A percentile compares a stretch with the other conserved stretches of the same genome.
Conservation (phyloP, 2,797 vertebrate genomes). For the Sebastes iracundus region DNA sequence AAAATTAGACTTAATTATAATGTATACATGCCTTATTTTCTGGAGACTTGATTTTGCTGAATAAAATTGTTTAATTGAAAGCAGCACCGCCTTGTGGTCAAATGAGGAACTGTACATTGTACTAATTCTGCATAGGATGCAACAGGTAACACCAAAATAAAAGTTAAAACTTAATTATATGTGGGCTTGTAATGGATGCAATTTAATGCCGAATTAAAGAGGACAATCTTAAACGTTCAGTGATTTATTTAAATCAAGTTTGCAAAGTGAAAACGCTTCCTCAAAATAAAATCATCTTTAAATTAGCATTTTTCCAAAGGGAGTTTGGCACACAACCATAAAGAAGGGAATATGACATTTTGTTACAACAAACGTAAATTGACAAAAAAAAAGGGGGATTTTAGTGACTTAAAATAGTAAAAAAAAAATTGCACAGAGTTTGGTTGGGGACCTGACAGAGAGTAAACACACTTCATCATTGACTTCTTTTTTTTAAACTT, state of each 20-base stretch:
- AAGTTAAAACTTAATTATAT: neutral
- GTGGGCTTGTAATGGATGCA: neutral
- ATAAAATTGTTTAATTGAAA: neutral
- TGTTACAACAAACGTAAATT: no score
- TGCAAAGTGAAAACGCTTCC: accelerated
- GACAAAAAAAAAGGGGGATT: no score
- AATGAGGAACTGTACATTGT: neutral
- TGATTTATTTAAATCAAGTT: accelerated
- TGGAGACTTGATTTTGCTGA: neutral
- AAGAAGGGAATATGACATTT: neutral
- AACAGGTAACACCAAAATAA: neutral
- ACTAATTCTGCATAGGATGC: neutral
- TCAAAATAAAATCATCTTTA: neutral
- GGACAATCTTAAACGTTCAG: accelerated
- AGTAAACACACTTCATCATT: neutral
- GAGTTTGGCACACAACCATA: neutral
- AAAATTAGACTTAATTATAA: neutral
- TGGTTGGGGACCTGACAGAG: neutral
- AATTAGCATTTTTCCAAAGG: neutral
- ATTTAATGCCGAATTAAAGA: neutral
- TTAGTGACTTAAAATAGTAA: neutral
- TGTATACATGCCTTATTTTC: neutral
- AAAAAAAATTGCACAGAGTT: neutral
- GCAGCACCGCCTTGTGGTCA: neutral
- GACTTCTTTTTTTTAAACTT: no score